Base-by-base conservation (phyloP, 2,113 vertebrate genomes). In the Trogon surrucura region DNA sequence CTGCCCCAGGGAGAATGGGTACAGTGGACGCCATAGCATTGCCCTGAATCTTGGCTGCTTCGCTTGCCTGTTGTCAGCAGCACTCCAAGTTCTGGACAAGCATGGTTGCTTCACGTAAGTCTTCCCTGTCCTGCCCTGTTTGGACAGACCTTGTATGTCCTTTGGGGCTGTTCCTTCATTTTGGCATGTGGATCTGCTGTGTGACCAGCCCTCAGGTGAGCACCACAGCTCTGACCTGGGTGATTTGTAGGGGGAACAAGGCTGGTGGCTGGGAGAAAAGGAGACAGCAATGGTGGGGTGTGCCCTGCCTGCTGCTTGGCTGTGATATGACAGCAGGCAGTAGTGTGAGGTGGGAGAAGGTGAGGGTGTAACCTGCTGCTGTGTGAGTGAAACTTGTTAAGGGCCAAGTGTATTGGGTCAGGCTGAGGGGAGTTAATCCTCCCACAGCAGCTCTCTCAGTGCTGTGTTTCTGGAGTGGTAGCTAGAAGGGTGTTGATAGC, bases 21-120 rank as follows among this genome's bases (percentile, higher is more conserved):
- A 10, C 6, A 26, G 26, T 0, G 4, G 48, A 36, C 18, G 36
- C 25, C 29, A 3, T 14, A 2, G 0, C 0, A 1, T 10, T 32
- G 54, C 12, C 16, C 13, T 0, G 8, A 22, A 38, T 22, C 23
- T 29, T 17, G 3, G 79, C 34, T 17, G 69, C 47, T 66, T 45
- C 1, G 1, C 29, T 15, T n/a, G 25, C 48, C 58, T 1, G 1
- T 11, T 57, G 11, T 8, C 20, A 50, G 61, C 14, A 20, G 10
- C 25, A 1, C 11, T 32, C 6, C 32, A 12, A 1, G 3, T 15
- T 23, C 30, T 13, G 3, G 6, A 7, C 27, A 10, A 84, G 34
- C 27, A 5, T 4, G 21, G 4, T 22, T 3, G 4, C 66, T 36
- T 47, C 2, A 0, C 9, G 0, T 5, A 3, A 19, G 22, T 8